Evolutionary conservation across 1,140 invertebrate genomes (phyloP).

Genomic region (Leptopilina boulardi): DNA sequence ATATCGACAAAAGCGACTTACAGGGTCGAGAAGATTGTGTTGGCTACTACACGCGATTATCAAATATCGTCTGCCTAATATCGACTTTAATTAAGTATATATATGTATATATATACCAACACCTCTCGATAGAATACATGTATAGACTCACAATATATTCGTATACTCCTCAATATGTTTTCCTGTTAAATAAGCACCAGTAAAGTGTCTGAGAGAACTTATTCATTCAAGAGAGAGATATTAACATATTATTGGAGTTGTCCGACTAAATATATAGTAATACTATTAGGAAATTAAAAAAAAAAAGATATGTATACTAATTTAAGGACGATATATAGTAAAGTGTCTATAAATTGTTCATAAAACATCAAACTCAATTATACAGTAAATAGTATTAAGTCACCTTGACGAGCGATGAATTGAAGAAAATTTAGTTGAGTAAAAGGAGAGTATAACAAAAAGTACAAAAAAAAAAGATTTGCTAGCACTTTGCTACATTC

Average conservation of each 20-base stretch:
- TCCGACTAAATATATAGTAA: neutral
- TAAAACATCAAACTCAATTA: neutral
- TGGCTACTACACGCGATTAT: neutral
- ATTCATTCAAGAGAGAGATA: conserved; percentile 4
- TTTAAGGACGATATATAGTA: conserved; percentile 24
- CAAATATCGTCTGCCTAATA: neutral
- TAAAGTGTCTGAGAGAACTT: conserved; percentile 67
- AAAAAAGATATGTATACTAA: conserved; percentile 24
- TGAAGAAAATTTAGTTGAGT: conserved; percentile 32
- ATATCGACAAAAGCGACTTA: conserved; percentile 52
- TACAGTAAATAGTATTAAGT: neutral
- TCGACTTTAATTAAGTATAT: conserved; percentile 37
- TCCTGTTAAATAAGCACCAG: conserved; percentile 64
- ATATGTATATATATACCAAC: no score
- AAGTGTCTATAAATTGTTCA: conserved; percentile 37
- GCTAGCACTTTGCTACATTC: conserved; percentile 65
- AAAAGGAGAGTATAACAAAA: conserved; percentile 36
- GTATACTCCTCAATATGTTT: conserved; percentile 43
- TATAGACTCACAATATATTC: neutral
- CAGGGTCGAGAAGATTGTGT: conserved; percentile 2
- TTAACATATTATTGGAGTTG: neutral
- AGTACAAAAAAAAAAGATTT: conserved; percentile 46
- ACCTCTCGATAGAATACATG: neutral
- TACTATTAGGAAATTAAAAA: neutral
- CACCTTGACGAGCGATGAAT: conserved; percentile 6